Base-by-base conservation (phyloP, 1,140 invertebrate genomes). In the Gonatopus flavifemur region DNA sequence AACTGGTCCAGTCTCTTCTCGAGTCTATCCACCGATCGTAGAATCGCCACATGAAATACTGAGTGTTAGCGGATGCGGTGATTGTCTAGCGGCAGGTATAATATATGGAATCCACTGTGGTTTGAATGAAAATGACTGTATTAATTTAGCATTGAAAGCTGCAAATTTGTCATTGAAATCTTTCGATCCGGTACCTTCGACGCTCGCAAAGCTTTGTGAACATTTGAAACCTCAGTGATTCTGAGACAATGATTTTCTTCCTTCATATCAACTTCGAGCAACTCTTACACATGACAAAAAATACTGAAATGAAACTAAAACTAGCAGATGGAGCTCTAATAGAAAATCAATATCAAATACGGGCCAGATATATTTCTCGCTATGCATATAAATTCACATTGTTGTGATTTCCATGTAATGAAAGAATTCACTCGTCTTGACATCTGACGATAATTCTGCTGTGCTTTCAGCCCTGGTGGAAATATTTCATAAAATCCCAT, bases 31-130 rank as follows among this genome's bases (percentile, higher is more conserved):
- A 0, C 62, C 69, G 1, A 28, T 25, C 28, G 31, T 46, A 4
- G 40, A 57, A 41, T 25, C 53, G 21, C 46, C 69, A 7, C 44
- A 49, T 13, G 57, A 70, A 32, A 56, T 51, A n/a, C 39, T 64
- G 7, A 72, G 79, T 24, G 74, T 80, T 4, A 84, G 77, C 61
- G 83, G 83, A 15, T 84, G 82, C 40, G 83, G 83, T 6, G 83
- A 69, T 64, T 83, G 82, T 60, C 66, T 83, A 13, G 70, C 73
- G 13, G 74, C 80, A 22, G 78, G 77, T 39, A 75, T 83, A 49
- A 80, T 83, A 31, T 60, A 62, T 24, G 77, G 79, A 6, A 74
- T 84, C 20, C 56, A 83, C 19, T 49, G 70, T 49, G 72, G 74
- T 44, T 54, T 77, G n/a, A 52, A 64, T 22, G 70, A 80, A 52